A percentile compares a stretch with the other conserved stretches of the same genome.
Conservation (phyloP, 1,140 invertebrate genomes). For the Bombyx mori region DNA sequence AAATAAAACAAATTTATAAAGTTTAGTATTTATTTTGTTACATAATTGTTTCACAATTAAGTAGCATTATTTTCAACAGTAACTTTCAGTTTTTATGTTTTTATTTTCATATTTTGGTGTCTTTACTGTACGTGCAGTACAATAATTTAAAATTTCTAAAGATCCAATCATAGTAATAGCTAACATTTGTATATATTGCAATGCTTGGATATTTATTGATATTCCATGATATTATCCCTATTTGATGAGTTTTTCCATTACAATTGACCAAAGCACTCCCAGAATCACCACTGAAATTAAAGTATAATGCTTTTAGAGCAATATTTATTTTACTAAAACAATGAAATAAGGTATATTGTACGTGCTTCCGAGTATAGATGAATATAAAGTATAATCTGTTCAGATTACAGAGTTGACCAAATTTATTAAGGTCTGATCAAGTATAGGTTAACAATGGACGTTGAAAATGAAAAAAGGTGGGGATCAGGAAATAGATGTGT, state of each 20-base stretch:
- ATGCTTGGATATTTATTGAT: constrained; percentile 17
- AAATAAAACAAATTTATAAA: no score
- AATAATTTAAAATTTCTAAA: constrained; percentile 7
- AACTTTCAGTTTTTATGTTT: background rate
- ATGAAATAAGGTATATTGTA: no score
- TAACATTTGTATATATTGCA: constrained; percentile 38
- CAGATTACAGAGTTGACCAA: no score
- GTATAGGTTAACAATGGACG: no score
- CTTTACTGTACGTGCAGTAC: no score
- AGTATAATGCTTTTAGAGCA: background rate
- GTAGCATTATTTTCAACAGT: background rate
- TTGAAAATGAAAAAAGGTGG: no score
- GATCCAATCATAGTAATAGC: constrained; percentile 37
- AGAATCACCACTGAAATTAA: constrained; percentile 43
- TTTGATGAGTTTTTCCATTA: constrained; percentile 18
- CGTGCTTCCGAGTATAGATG: no score
- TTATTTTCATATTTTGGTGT: background rate
- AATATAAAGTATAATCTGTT: no score
- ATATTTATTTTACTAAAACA: no score
- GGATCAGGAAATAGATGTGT: no score
- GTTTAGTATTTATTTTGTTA: constrained; percentile 3
- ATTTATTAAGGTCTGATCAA: no score
- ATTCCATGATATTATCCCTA: constrained; percentile 40
- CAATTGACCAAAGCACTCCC: constrained; percentile 31
- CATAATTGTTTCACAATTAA: background rate